Evolutionary conservation across 2,888 invertebrate species (phyloP).

Genomic region (Formica aserva): DNA sequence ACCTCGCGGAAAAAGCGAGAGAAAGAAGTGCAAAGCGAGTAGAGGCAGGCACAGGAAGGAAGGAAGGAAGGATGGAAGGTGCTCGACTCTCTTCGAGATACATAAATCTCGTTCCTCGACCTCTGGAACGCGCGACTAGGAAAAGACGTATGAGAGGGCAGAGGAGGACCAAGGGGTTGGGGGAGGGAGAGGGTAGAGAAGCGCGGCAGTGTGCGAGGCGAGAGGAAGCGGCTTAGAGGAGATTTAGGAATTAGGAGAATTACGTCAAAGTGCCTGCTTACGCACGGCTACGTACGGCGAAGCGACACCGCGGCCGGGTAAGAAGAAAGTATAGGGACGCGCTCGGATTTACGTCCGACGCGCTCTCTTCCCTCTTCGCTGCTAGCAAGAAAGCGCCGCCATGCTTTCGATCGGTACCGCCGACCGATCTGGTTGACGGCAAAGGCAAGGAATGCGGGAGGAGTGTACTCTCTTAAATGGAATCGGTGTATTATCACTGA

Average conservation of each 20-base stretch:
- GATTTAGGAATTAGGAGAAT: constrained; percentile 77
- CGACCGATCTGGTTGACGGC: constrained; percentile 11
- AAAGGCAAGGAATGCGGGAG: neutral
- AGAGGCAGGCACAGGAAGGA: constrained; percentile 48
- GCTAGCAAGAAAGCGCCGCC: constrained; percentile 31
- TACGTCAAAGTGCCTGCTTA: constrained; percentile 75
- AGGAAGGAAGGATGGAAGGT: constrained; percentile 40
- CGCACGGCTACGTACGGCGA: constrained; percentile 66
- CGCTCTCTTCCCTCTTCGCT: neutral
- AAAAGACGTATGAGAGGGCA: constrained; percentile 59
- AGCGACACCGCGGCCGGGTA: constrained; percentile 44
- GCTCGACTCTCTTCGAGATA: constrained; percentile 65
- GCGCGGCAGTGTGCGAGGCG: constrained; percentile 29
- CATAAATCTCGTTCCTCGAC: constrained; percentile 70
- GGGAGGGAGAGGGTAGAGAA: neutral
- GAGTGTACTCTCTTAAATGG: neutral
- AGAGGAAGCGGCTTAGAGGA: constrained; percentile 65
- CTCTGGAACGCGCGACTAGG: constrained; percentile 69
- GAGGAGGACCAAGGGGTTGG: neutral
- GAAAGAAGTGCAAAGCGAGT: constrained; percentile 39
- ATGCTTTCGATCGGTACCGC: constrained; percentile 36
- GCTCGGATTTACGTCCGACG: constrained; percentile 42
- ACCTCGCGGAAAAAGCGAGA: constrained; percentile 46
- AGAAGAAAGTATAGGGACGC: constrained; percentile 31
- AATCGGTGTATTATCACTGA: neutral